Conservation (phyloP, 2,113 vertebrate genomes). For the Campylomormyrus tamandua region DNA sequence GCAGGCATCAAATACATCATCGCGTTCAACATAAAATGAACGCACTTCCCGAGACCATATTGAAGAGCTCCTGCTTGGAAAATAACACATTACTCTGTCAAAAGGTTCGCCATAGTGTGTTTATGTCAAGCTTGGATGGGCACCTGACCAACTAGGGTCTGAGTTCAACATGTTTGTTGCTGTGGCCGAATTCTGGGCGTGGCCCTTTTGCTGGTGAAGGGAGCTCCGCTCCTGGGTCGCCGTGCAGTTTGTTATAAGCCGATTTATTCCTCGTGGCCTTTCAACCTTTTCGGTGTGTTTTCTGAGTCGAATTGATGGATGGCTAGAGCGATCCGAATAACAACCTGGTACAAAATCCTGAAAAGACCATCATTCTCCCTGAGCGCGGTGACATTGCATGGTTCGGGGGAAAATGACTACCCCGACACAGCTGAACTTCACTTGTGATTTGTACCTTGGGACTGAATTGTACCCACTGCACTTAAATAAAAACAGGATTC, state of each 20-base stretch:
- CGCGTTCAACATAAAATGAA: neutral
- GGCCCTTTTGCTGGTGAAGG: neutral
- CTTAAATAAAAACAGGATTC: neutral
- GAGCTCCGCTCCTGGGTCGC: neutral
- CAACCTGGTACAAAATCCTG: slow-evolving; percentile 43
- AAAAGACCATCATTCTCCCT: slow-evolving; percentile 43
- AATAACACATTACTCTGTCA: neutral
- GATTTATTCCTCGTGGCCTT: slow-evolving; percentile 25
- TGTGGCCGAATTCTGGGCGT: neutral
- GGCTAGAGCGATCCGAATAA: slow-evolving; percentile 41
- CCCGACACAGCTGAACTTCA: neutral
- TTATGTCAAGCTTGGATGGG: neutral
- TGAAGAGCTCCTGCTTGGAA: neutral
- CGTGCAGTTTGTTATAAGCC: neutral
- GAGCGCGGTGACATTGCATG: neutral
- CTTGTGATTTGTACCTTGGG: neutral
- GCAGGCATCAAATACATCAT: neutral
- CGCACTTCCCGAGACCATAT: neutral
- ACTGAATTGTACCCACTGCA: neutral
- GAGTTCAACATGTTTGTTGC: neutral
- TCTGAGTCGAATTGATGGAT: slow-evolving; percentile 50
- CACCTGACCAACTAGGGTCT: neutral
- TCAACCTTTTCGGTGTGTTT: slow-evolving; percentile 21
- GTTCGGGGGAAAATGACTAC: neutral
- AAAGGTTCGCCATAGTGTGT: neutral